phyloP scores from a whole-genome alignment of 2,797 vertebrate genomes.

The Huso huso region DNA sequence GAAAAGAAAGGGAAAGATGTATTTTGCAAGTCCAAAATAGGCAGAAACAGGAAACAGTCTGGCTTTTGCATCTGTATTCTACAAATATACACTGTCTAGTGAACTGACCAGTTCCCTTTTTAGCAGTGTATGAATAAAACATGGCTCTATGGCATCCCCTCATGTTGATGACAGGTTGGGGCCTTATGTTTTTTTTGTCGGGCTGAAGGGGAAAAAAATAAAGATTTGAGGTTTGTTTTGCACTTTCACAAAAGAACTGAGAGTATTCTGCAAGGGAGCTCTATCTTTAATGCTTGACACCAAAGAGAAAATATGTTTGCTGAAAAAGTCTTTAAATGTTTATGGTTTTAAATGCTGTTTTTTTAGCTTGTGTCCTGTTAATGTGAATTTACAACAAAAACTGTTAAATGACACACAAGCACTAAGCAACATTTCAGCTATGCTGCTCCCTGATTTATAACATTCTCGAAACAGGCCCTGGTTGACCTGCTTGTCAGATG shows the following conservation, averaged over 20 bases:
- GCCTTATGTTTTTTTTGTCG: slow-evolving; percentile 10
- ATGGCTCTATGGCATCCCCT: slow-evolving; percentile 21
- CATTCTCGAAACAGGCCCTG: neutral
- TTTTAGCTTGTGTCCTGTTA: no score
- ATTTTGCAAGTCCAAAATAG: slow-evolving; percentile 40
- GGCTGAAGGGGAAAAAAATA: slow-evolving; percentile 14
- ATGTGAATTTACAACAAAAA: neutral
- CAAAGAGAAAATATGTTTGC: no score
- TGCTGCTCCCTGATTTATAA: neutral
- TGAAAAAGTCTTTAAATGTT: no score
- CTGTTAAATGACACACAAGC: neutral
- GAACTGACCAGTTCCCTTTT: slow-evolving; percentile 23
- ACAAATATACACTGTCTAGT: slow-evolving; percentile 39
- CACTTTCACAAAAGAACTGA: neutral
- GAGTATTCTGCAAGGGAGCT: no score
- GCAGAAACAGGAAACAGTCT: slow-evolving; percentile 48
- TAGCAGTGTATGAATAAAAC: slow-evolving; percentile 29
- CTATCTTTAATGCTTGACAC: no score
- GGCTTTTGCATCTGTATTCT: slow-evolving; percentile 39
- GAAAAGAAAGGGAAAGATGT: slow-evolving; percentile 46
- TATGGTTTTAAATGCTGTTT: no score
- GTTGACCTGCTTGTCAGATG: neutral
- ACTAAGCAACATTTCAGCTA: neutral
- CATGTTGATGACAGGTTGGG: slow-evolving; percentile 14
- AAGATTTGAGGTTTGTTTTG: neutral